Evolutionary conservation across 2,113 vertebrate genomes (phyloP).

Genomic region (Alosa alosa): DNA sequence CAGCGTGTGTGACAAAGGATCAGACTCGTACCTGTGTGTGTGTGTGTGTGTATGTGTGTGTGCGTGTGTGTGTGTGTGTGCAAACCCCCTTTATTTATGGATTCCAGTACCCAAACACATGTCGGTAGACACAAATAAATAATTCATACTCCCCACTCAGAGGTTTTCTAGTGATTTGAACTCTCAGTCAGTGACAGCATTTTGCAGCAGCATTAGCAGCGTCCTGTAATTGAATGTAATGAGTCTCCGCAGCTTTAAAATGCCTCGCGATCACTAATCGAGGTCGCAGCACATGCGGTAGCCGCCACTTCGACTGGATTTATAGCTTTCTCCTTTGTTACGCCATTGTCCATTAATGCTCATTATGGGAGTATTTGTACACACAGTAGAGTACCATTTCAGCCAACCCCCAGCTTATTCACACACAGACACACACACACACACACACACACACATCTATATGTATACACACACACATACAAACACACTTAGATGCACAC

Average conservation of each 20-base stretch:
- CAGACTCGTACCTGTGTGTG: too few relatives aligned
- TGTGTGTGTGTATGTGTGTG: neutral
- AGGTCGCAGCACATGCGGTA: constrained; percentile 25
- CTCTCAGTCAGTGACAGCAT: too few relatives aligned
- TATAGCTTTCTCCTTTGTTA: neutral
- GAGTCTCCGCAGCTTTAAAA: constrained; percentile 46
- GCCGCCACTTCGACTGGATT: neutral
- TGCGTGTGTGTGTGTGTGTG: neutral
- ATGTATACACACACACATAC: neutral
- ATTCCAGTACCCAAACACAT: neutral
- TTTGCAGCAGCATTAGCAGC: too few relatives aligned
- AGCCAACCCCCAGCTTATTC: neutral
- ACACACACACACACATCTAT: neutral
- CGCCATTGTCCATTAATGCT: neutral
- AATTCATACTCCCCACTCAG: neutral
- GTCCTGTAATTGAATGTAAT: neutral
- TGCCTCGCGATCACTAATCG: constrained; percentile 48
- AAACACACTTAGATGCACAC: neutral
- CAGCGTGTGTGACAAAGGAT: neutral
- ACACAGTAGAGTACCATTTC: neutral
- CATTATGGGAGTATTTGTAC: neutral
- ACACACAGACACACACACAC: neutral
- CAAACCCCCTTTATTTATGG: neutral
- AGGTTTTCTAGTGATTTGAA: too few relatives aligned
- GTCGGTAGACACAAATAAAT: neutral